Evolutionary conservation across 2,113 vertebrate genomes (phyloP).

Genomic region (Tretioscincus oriximinensis): DNA sequence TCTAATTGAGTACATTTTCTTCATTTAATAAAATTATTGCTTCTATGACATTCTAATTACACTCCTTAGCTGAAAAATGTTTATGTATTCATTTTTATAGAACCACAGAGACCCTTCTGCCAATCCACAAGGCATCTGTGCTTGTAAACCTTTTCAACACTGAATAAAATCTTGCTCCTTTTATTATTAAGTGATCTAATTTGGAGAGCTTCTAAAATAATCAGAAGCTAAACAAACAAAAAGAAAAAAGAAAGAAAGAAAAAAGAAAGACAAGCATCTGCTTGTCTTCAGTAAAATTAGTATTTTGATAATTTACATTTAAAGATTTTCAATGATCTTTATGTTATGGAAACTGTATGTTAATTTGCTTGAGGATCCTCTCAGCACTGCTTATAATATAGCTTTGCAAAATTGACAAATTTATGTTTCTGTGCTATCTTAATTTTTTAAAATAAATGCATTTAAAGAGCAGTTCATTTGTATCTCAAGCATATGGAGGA

Average conservation of each 20-base stretch:
- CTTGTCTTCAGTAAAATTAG: neutral
- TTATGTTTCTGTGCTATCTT: neutral
- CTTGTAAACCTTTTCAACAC: neutral
- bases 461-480: neutral
- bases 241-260: neutral
- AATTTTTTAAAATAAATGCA: neutral
- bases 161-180: slow-evolving; percentile 10
- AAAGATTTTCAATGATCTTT: neutral
- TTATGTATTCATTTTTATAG: neutral
- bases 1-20: slow-evolving; percentile 8
- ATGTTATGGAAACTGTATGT: neutral
- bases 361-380: neutral
- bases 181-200: slow-evolving; percentile 8
- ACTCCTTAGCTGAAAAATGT: neutral
- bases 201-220: neutral
- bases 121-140: neutral
- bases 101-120: neutral
- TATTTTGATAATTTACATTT: neutral
- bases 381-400: too few species aligned
- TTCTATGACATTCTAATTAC: slow-evolving; percentile 8
- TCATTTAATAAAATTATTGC: neutral
- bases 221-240: neutral
- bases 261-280: slow-evolving; percentile 2
- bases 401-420: neutral
- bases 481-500: neutral